Evolutionary conservation across 2,797 vertebrate genomes (phyloP).

Genomic region (Nannoperca obscura): DNA sequence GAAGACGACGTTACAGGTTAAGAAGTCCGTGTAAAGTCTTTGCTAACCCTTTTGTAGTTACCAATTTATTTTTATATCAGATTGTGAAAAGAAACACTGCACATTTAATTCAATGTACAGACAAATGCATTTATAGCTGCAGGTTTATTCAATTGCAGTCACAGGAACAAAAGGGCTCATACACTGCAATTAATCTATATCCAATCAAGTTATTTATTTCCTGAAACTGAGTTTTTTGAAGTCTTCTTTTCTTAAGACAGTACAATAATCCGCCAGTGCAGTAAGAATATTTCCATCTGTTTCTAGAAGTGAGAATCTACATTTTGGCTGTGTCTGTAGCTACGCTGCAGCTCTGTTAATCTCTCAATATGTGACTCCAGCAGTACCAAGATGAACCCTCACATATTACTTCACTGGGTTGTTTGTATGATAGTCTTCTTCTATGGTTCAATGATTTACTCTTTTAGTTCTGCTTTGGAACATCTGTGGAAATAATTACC

Average conservation of each 20-base stretch:
- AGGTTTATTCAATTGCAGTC: not conserved
- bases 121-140: not conserved
- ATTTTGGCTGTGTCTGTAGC: not conserved
- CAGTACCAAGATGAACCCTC: not conserved
- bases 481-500: conserved; percentile 53
- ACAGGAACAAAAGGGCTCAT: not conserved
- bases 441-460: conserved; percentile 44
- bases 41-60: not conserved
- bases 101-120: not conserved
- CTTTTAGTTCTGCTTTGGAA: not conserved
- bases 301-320: not conserved
- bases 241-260: not conserved
- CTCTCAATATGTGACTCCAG: not conserved
- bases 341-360: not conserved
- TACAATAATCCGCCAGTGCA: not conserved
- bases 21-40: not conserved
- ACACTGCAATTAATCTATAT: no score
- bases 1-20: not conserved
- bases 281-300: not conserved
- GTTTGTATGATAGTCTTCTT: conserved; percentile 5
- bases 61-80: no score
- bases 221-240: not conserved
- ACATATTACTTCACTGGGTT: not conserved
- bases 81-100: not conserved
- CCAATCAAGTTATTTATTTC: no score